phyloP scores from a whole-genome alignment of 2,797 vertebrate species.

The Peromyscus aztecus region DNA sequence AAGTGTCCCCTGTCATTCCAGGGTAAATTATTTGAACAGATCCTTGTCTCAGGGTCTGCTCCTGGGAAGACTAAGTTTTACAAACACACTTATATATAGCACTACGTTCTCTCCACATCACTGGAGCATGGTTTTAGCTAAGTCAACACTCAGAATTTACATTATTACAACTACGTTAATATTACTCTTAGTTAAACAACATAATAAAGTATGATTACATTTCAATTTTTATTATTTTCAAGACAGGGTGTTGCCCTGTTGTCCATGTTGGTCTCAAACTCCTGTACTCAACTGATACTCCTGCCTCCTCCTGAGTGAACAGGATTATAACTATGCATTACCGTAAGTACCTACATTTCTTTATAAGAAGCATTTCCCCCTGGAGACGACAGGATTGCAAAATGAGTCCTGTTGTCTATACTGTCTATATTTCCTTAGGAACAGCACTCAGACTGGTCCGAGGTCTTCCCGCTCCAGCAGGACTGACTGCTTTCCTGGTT shows the following conservation, averaged over 20 bases:
- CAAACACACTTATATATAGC: not conserved
- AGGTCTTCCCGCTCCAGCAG: not conserved
- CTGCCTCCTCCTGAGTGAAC: not conserved
- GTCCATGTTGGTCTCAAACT: not conserved
- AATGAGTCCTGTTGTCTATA: conserved; percentile 15
- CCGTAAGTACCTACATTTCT: not conserved
- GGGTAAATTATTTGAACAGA: not conserved
- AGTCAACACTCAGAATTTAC: conserved; percentile 56
- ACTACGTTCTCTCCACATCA: not conserved
- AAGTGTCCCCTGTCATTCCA: not conserved
- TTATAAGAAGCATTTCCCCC: not conserved
- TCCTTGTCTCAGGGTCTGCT: conserved; percentile 1
- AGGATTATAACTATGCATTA: not conserved
- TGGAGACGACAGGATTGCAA: not conserved
- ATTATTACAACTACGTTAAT: conserved; percentile 52
- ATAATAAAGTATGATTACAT: conserved; percentile 51
- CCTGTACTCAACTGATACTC: not conserved
- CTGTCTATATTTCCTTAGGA: conserved; percentile 14
- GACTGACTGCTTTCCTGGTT: not conserved
- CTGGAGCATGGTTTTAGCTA: conserved; percentile 39
- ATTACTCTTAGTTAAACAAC: conserved; percentile 57
- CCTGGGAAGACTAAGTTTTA: conserved; percentile 24
- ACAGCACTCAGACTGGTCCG: not conserved
- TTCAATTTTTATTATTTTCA: not conserved
- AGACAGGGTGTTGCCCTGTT: not conserved